Conservation (phyloP, 2,797 vertebrate genomes). For the Pampus argenteus region DNA sequence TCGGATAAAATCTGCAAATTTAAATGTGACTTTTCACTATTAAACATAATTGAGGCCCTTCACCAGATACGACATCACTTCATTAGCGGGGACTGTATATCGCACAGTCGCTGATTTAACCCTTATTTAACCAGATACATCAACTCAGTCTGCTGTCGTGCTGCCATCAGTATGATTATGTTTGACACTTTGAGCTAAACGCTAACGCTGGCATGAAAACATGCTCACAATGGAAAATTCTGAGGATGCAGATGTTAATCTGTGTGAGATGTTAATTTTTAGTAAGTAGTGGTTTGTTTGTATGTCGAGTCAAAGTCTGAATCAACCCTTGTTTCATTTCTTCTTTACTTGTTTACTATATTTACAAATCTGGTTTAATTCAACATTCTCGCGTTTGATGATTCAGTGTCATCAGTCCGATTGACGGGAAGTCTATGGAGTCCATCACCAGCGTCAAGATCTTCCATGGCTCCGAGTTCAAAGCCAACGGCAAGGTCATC, state of each 20-base stretch:
- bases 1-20: conserved; percentile 31
- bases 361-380: neutral
- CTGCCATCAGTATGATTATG: neutral
- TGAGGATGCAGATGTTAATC: no score
- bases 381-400: neutral
- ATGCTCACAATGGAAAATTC: no score
- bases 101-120: neutral
- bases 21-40: conserved; percentile 16
- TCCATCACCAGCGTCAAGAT: conserved; percentile 97
- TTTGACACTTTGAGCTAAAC: no score
- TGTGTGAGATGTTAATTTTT: no score
- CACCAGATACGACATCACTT: neutral
- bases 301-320: no score
- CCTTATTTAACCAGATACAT: neutral
- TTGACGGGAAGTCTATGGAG: conserved; percentile 97
- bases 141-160: neutral
- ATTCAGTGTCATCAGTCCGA: conserved; percentile 93
- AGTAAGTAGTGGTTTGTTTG: no score
- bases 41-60: conserved; percentile 17
- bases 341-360: neutral
- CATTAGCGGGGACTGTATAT: neutral
- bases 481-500: conserved; percentile 97
- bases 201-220: no score
- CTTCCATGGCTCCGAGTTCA: conserved; percentile 97
- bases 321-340: no score